Conservation (phyloP, 2,888 invertebrate species). For the Apotomis capreana region DNA sequence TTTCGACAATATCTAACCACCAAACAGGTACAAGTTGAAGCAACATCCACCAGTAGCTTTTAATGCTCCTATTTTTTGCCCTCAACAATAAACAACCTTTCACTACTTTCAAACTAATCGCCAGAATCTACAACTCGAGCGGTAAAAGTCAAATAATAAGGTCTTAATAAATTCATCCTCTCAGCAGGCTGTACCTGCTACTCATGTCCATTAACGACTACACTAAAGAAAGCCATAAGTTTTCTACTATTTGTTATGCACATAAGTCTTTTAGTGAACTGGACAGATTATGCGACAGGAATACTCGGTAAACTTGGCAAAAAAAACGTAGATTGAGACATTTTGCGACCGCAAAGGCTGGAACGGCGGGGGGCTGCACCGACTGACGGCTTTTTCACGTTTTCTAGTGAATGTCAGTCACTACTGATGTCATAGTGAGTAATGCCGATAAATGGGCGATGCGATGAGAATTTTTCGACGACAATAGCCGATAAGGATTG, state of each 20-base stretch:
- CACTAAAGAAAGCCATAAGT: neutral
- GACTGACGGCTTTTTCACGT: conserved; percentile 60
- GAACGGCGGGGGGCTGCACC: conserved; percentile 70
- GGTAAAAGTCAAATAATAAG: conserved; percentile 46
- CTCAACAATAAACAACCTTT: conserved; percentile 31
- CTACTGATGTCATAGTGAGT: conserved; percentile 54
- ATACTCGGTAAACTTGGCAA: conserved; percentile 30
- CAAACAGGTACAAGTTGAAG: conserved; percentile 1
- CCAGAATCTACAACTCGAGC: conserved; percentile 47
- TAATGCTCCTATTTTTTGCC: conserved; percentile 5
- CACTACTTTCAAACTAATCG: conserved; percentile 31
- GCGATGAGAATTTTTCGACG: conserved; percentile 46
- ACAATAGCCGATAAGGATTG: conserved; percentile 53
- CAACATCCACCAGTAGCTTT: conserved; percentile 4
- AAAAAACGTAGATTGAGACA: conserved; percentile 68
- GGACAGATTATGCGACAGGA: neutral
- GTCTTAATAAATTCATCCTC: conserved; percentile 64
- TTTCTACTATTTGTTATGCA: neutral
- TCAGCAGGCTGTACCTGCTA: conserved; percentile 67
- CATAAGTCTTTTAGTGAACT: conserved; percentile 6
- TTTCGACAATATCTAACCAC: neutral
- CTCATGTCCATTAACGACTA: conserved; percentile 49
- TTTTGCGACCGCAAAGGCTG: conserved; percentile 77
- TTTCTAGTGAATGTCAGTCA: conserved; percentile 69
- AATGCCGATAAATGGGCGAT: conserved; percentile 26